Evolutionary conservation across 92 coral and sea anemone genomes (phyloP).

Genomic region (Siderastrea radians): DNA sequence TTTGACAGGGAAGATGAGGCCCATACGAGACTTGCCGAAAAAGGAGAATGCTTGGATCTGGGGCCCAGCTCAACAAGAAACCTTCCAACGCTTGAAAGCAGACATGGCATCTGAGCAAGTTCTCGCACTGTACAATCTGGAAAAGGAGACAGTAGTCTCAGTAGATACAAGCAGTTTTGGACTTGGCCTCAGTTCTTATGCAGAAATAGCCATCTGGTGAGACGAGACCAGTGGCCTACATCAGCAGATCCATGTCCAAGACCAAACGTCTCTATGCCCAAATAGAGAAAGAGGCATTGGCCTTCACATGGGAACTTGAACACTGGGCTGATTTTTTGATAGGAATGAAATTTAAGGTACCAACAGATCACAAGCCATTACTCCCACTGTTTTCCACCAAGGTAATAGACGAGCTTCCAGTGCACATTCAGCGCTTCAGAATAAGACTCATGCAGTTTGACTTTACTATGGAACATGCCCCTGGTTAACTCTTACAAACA

Average conservation of each 20-base stretch:
- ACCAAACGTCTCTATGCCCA: conserved; percentile 49
- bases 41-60: conserved; percentile 52
- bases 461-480: conserved; percentile 28
- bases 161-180: conserved; percentile 40
- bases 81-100: conserved; percentile 35
- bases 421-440: conserved; percentile 41
- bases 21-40: conserved; percentile 51
- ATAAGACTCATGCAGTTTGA: conserved; percentile 53
- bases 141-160: conserved; percentile 35
- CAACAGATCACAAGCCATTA: conserved; percentile 59
- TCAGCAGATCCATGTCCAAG: neutral
- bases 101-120: conserved; percentile 18
- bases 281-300: conserved; percentile 59
- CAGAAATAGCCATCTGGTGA: conserved; percentile 15
- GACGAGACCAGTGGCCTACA: conserved; percentile 3
- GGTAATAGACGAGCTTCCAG: conserved; percentile 44
- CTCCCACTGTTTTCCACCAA: conserved; percentile 47
- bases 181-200: conserved; percentile 39
- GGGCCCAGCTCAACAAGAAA: conserved; percentile 34
- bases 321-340: conserved; percentile 37
- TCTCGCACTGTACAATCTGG: conserved; percentile 47
- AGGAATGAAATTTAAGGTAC: conserved; percentile 40
- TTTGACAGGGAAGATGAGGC: conserved; percentile 33
- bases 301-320: conserved; percentile 36
- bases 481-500: conserved; percentile 57